Conservation (phyloP, 2,797 vertebrate genomes). For the Carapus acus region DNA sequence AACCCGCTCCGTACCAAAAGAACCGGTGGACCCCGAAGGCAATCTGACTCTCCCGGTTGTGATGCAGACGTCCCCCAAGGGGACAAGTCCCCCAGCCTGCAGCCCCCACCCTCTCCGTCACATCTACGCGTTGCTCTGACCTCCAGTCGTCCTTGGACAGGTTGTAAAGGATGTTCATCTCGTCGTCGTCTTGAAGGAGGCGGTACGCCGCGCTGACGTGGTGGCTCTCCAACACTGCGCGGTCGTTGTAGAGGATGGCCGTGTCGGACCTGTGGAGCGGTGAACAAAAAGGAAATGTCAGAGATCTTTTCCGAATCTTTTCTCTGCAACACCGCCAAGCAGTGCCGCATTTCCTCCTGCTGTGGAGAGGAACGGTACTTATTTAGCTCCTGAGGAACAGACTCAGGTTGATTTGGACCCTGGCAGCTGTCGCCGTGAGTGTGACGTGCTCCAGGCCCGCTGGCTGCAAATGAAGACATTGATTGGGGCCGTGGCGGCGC, state of each 20-base stretch:
- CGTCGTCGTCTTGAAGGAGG: constrained; percentile 95
- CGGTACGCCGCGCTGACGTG: constrained; percentile 94
- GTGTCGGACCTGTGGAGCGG: constrained; percentile 81
- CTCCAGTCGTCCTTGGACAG: constrained; percentile 99
- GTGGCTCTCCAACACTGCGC: constrained; percentile 94
- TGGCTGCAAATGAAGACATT: constrained; percentile 53
- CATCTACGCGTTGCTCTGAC: constrained; percentile 66
- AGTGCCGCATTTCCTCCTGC: too few relatives aligned
- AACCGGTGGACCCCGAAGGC: constrained; percentile 33
- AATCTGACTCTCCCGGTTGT: constrained; percentile 22
- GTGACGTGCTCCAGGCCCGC: constrained; percentile 23
- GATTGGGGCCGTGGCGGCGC: constrained; percentile 44
- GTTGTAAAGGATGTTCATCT: constrained; percentile 98
- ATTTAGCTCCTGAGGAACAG: too few relatives aligned
- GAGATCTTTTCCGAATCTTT: too few relatives aligned
- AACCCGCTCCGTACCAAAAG: constrained; percentile 23
- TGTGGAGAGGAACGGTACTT: too few relatives aligned
- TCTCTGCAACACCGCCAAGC: too few relatives aligned
- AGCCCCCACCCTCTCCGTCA: constrained; percentile 4
- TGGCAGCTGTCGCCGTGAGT: constrained; percentile 30
- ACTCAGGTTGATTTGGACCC: constrained; percentile 35
- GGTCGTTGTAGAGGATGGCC: constrained; percentile 95
- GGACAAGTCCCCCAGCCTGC: too few relatives aligned
- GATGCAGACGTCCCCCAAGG: constrained; percentile 10
- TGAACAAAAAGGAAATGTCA: background rate